Conservation (phyloP, 2,113 vertebrate genomes). For the Tapirus terrestris region DNA sequence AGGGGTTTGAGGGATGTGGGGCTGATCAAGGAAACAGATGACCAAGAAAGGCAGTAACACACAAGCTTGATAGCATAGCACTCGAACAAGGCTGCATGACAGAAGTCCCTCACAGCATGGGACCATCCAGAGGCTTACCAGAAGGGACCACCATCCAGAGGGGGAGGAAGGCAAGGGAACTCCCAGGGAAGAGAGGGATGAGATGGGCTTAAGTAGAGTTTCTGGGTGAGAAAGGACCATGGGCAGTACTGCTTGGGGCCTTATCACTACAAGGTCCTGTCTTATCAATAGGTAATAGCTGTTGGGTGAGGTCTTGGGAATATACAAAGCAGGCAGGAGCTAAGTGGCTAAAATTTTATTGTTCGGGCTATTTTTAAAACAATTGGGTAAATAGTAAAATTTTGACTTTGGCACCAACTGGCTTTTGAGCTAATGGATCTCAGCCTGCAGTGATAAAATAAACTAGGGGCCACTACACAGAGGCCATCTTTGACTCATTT, state of each 20-base stretch:
- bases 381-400: background rate
- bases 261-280: background rate
- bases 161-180: background rate
- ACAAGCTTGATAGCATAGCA: background rate
- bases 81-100: background rate
- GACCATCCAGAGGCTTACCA: background rate
- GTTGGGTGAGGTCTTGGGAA: background rate
- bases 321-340: background rate
- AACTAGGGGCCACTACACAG: background rate
- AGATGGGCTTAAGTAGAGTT: background rate
- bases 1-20: background rate
- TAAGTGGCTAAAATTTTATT: background rate
- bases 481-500: background rate
- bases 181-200: no score
- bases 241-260: no score
- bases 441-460: slow-evolving; percentile 9
- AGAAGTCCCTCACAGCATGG: background rate
- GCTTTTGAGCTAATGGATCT: background rate
- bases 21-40: background rate
- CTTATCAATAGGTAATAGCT: background rate
- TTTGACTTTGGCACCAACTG: background rate
- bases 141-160: background rate
- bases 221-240: background rate
- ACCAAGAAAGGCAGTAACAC: background rate
- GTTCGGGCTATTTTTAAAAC: background rate